A percentile compares a stretch with the other conserved stretches of the same genome.
Evolutionary conservation across 1,140 invertebrate species (phyloP).

Genomic region (Plutomurus gul): DNA sequence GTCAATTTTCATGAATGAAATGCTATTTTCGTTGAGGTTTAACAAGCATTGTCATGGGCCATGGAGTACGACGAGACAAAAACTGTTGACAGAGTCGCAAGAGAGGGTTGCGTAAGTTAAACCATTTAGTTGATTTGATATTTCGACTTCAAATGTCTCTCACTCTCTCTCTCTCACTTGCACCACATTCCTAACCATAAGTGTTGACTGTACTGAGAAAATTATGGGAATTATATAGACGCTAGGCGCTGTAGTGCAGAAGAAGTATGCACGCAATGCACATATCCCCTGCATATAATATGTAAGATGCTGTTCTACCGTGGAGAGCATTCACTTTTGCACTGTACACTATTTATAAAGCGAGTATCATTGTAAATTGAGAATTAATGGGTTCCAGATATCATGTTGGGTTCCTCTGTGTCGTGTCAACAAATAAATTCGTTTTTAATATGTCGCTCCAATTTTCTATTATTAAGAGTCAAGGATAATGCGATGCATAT

Average conservation of each 20-base stretch:
- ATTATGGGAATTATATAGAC: too few relatives aligned
- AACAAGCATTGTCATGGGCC: background rate
- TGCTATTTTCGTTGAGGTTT: background rate
- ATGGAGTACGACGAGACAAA: background rate
- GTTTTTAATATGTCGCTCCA: conserved; percentile 8
- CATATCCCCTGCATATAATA: too few relatives aligned
- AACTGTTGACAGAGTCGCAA: background rate
- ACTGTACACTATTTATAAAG: background rate
- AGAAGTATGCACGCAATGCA: too few relatives aligned
- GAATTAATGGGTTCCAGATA: conserved; percentile 18
- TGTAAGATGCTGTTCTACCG: too few relatives aligned
- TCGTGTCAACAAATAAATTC: conserved; percentile 11
- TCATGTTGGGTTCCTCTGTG: background rate
- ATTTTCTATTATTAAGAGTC: conserved; percentile 6
- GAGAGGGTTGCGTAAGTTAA: background rate
- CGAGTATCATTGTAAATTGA: background rate
- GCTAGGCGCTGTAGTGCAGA: too few relatives aligned
- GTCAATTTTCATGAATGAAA: too few relatives aligned
- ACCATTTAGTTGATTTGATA: too few relatives aligned
- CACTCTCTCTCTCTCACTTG: too few relatives aligned
- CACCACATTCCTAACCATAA: too few relatives aligned
- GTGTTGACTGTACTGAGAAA: too few relatives aligned
- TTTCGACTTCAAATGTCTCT: too few relatives aligned
- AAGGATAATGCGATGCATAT: conserved; percentile 21
- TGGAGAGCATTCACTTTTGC: too few relatives aligned